phyloP scores from a whole-genome alignment of 2,113 vertebrate species.

The Meleagris gallopavo region DNA sequence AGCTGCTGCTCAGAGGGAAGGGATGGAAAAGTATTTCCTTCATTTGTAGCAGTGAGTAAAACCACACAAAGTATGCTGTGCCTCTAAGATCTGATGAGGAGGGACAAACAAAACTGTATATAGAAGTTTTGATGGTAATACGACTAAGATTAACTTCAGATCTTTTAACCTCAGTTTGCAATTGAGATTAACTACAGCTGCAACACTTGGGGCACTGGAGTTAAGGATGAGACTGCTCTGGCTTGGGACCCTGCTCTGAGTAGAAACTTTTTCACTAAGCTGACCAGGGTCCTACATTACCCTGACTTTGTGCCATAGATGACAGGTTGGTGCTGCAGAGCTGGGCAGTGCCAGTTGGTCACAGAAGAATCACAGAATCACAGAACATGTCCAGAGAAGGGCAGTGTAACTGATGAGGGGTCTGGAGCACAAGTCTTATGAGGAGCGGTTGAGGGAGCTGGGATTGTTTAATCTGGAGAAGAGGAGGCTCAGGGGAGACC shows the following conservation, averaged over 20 bases:
- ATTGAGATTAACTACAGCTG: neutral
- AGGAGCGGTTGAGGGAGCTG: no score
- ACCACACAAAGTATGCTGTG: neutral
- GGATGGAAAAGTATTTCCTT: neutral
- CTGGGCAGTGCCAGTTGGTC: neutral
- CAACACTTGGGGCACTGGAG: neutral
- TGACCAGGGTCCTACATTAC: neutral
- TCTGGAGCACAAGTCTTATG: no score
- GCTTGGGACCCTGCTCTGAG: neutral
- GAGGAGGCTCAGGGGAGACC: no score
- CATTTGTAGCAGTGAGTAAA: neutral
- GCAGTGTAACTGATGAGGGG: no score
- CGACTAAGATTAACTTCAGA: neutral
- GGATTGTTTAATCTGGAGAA: no score
- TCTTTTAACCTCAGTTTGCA: neutral
- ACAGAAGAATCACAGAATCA: no score
- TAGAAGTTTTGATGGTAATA: neutral
- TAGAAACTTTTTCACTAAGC: neutral
- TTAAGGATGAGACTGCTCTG: neutral
- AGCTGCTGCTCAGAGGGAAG: neutral
- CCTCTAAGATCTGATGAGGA: neutral
- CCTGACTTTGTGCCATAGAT: neutral
- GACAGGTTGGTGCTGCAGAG: neutral
- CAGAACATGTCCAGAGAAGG: no score
- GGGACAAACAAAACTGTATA: constrained; percentile 1